Evolutionary conservation across 2,888 invertebrate genomes (phyloP).

Genomic region (Drosophila lutescens): DNA sequence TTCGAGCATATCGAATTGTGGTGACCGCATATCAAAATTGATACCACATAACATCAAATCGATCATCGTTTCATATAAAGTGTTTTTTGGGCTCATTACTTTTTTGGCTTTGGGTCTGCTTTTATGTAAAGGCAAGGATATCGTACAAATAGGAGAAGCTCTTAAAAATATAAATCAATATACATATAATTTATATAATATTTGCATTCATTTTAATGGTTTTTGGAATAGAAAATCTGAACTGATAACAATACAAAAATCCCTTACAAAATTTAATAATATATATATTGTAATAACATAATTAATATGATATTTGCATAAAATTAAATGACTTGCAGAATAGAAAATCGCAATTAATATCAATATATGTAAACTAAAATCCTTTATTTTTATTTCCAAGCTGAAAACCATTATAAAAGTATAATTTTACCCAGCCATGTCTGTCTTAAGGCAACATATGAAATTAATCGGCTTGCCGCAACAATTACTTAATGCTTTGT

Average conservation of each 20-base stretch:
- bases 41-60: no score
- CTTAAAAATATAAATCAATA: neutral
- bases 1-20: no score
- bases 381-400: neutral
- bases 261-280: no score
- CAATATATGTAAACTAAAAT: neutral
- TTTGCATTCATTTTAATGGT: neutral
- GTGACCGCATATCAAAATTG: no score
- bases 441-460: slow-evolving; percentile 11
- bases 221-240: neutral
- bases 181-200: no score
- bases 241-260: neutral
- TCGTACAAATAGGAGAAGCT: neutral
- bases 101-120: neutral
- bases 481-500: slow-evolving; percentile 32
- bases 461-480: slow-evolving; percentile 32
- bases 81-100: no score
- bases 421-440: neutral
- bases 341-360: neutral
- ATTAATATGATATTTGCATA: no score
- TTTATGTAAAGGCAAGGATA: neutral
- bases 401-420: slow-evolving; percentile 10
- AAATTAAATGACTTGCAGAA: no score
- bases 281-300: no score
- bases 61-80: no score